A percentile compares a stretch with the other conserved stretches of the same genome.
Conservation (phyloP, 1,140 invertebrate genomes). For the Drosophila ambigua region DNA sequence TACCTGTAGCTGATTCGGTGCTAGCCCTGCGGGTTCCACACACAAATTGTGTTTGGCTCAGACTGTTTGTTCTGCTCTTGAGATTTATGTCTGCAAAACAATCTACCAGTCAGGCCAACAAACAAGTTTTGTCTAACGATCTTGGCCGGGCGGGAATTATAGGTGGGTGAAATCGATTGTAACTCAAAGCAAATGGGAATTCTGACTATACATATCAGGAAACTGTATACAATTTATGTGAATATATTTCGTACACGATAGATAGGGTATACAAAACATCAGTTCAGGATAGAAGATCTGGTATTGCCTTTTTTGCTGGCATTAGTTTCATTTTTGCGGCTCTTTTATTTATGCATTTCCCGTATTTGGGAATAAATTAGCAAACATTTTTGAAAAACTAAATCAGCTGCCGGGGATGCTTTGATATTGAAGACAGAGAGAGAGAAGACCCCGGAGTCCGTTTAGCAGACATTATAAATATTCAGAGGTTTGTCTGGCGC, state of each 20-base stretch:
- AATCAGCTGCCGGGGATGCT: slow-evolving; percentile 2
- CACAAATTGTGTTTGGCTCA: slow-evolving; percentile 15
- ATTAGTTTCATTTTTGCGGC: slow-evolving; percentile 4
- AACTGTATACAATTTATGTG: not conserved
- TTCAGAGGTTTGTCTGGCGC: slow-evolving; percentile 42
- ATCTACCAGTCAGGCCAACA: slow-evolving; percentile 59
- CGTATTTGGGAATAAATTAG: slow-evolving; percentile 44
- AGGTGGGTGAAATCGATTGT: slow-evolving; percentile 20
- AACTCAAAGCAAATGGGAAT: not conserved
- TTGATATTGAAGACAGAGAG: slow-evolving; percentile 14
- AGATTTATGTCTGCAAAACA: slow-evolving; percentile 72
- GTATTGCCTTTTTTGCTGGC: not conserved
- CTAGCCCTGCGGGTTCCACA: slow-evolving; percentile 29
- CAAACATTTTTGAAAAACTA: slow-evolving; percentile 18
- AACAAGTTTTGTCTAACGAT: slow-evolving; percentile 63
- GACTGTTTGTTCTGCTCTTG: slow-evolving; percentile 51
- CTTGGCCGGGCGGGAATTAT: slow-evolving; percentile 17
- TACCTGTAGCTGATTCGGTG: slow-evolving; percentile 30
- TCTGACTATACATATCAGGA: not conserved
- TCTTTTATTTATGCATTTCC: slow-evolving; percentile 36
- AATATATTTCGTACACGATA: not conserved
- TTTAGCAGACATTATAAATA: slow-evolving; percentile 51
- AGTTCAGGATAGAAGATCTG: not conserved
- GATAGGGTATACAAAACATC: not conserved
- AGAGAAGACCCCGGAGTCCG: slow-evolving; percentile 19